Evolutionary conservation across 2,797 vertebrate genomes (phyloP), one percentile per base, ranked within the genome.

Genomic region (Lithobates pipiens): DNA sequence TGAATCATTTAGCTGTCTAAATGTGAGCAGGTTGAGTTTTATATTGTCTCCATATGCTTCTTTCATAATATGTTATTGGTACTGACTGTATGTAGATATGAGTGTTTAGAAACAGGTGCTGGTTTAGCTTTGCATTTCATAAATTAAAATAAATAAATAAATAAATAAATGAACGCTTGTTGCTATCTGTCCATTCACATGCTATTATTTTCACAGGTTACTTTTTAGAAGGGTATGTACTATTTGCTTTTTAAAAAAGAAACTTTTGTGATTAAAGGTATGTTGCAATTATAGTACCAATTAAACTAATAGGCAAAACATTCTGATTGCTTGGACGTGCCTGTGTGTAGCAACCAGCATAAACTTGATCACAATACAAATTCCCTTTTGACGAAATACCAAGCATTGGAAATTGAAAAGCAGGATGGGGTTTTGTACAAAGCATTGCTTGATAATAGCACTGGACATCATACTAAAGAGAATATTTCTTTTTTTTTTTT

Each of bases 1-100:
- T 84, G 73, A 70, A 87, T 69, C 61, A 34, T 86, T 84, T 76
- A 83, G 63, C 63, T 69, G 69, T 69, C 70, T 69, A 34, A 73
- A 54, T 83, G 54, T 86, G 69, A 74, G 61, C 39, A 67, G n/a
- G 69, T 74, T 54, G 39, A 46, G 67, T 54, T 50, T 85, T 16
- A 65, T 61, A 63, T 73, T 79, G 76, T 32, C 44, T 71, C 69
- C 65, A n/a, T 29, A 71, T 71, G 36, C 34, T 73, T 72, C 32
- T 36, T 36, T 50, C 10, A 34, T 21, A 61, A 42, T 71, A 6
- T n/a, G 34, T 7, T 73, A 39, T 27, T n/a, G 39, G 32, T 27
- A n/a, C 46, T 81, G 79, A n/a, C 1, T 10, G 0, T 23, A 25
- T 73, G 67, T 9, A 39, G 50, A 80, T 81, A 42, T 10, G n/a